Percentiles rank a stretch among this genome's conserved stretches.
Evolutionary conservation across 2,888 invertebrate genomes (phyloP).

Genomic region (Merodon equestris): DNA sequence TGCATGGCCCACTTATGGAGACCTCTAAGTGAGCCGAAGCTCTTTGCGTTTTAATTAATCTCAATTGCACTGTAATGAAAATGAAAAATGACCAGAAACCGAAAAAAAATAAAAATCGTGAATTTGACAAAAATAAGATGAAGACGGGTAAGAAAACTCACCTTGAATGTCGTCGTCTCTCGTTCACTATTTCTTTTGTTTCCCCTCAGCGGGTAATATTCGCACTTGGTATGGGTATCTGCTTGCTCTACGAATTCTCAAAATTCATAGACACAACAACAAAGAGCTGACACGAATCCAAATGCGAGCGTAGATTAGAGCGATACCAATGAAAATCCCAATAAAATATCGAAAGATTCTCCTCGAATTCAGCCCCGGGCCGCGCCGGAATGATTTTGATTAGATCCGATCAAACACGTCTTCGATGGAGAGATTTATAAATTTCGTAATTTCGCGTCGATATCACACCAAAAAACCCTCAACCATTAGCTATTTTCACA

Average conservation of each 20-base stretch:
- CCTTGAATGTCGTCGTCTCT: constrained; percentile 45
- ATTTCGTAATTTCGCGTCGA: too few relatives aligned
- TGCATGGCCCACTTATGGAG: too few relatives aligned
- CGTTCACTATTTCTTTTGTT: not conserved
- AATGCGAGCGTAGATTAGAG: constrained; percentile 19
- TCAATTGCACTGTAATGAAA: constrained; percentile 6
- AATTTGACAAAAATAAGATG: not conserved
- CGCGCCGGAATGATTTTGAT: constrained; percentile 27
- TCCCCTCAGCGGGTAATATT: not conserved
- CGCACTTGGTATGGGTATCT: constrained; percentile 28
- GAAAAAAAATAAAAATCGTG: not conserved
- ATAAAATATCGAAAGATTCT: not conserved
- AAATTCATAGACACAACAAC: constrained; percentile 39
- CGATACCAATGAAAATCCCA: constrained; percentile 11
- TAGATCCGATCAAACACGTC: too few relatives aligned
- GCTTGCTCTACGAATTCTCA: constrained; percentile 40
- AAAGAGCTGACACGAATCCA: constrained; percentile 49
- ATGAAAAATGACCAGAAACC: too few relatives aligned
- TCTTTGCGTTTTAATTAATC: constrained; percentile 12
- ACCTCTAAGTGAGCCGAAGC: too few relatives aligned
- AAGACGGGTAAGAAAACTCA: constrained; percentile 25
- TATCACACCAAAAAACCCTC: not conserved
- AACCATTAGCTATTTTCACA: not conserved
- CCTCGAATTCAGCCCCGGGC: too few relatives aligned
- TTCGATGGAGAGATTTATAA: constrained; percentile 15